A percentile compares a stretch with the other conserved stretches of the same genome.
These are phyloP conservation scores for Zingel zingel DNA, from an alignment of 2,113 vertebrate genomes.

Conservation along the genomic window DNA sequence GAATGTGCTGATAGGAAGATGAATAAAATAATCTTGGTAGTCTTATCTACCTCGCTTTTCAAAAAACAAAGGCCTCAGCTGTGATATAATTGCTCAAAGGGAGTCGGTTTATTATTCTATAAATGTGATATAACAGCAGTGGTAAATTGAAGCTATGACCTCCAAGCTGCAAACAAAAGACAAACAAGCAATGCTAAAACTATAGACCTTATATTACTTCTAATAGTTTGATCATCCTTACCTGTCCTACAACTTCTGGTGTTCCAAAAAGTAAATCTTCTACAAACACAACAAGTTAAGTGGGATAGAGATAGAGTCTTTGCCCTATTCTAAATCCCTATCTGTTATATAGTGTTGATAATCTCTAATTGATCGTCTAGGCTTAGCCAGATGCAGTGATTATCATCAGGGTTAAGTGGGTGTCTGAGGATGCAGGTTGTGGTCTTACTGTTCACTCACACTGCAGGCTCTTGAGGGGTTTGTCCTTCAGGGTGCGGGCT, in stretches of 20 bases:
- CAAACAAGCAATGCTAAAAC: constrained; percentile 14
- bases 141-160: background rate
- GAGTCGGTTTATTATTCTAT: constrained; percentile 2
- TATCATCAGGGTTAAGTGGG: background rate
- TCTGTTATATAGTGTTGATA: constrained; percentile 12
- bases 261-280: constrained; percentile 16
- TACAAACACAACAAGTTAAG: constrained; percentile 13
- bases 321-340: constrained; percentile 26
- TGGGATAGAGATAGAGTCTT: constrained; percentile 24
- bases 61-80: background rate
- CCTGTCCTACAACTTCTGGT: background rate
- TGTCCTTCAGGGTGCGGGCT: constrained; percentile 82
- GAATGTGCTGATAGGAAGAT: constrained; percentile 12
- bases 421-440: background rate
- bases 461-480: constrained; percentile 78
- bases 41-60: constrained; percentile 4
- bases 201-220: background rate
- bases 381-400: constrained; percentile 19
- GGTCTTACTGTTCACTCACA: constrained; percentile 75
- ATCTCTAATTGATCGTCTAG: constrained; percentile 30
- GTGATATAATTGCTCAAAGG: background rate
- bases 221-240: background rate
- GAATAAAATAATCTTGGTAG: background rate
- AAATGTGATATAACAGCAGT: background rate
- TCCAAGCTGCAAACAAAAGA: constrained; percentile 6